phyloP scores from a whole-genome alignment of 37 sponge, comb jelly and placozoan species.

The Dysidea cf. avara region DNA sequence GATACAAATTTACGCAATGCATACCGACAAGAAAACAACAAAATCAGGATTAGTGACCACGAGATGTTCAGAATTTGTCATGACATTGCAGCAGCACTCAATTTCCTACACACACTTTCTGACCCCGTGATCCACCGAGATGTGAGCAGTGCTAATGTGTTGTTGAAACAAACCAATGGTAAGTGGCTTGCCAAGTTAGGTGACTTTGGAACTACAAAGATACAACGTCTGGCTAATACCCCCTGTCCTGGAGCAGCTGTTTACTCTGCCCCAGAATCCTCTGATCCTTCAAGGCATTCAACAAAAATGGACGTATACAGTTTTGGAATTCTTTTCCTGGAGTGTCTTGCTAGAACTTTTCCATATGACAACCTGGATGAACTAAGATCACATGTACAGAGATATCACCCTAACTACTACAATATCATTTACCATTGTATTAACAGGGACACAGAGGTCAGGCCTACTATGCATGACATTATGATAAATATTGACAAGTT shows the following conservation, averaged over 20 bases:
- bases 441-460: not conserved
- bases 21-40: constrained; percentile 21
- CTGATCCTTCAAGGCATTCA: constrained; percentile 6
- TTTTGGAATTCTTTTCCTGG: constrained; percentile 61
- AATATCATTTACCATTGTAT: constrained; percentile 3
- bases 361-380: constrained; percentile 5
- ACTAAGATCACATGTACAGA: not conserved
- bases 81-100: constrained; percentile 72
- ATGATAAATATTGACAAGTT: too few species aligned
- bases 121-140: constrained; percentile 83
- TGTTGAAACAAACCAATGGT: constrained; percentile 24
- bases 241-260: constrained; percentile 53
- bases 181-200: constrained; percentile 63
- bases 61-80: constrained; percentile 13
- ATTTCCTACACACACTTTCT: constrained; percentile 67
- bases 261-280: constrained; percentile 75
- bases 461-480: constrained; percentile 13
- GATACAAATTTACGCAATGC: constrained; percentile 52
- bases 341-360: constrained; percentile 22
- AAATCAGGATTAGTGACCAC: not conserved
- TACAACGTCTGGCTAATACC: constrained; percentile 34
- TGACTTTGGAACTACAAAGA: constrained; percentile 85
- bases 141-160: constrained; percentile 81
- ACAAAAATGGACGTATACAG: constrained; percentile 72
- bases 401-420: not conserved